These are phyloP conservation scores for Acanthurus lineatus DNA, from an alignment of 2,797 vertebrate genomes.

Conservation along the genomic window DNA sequence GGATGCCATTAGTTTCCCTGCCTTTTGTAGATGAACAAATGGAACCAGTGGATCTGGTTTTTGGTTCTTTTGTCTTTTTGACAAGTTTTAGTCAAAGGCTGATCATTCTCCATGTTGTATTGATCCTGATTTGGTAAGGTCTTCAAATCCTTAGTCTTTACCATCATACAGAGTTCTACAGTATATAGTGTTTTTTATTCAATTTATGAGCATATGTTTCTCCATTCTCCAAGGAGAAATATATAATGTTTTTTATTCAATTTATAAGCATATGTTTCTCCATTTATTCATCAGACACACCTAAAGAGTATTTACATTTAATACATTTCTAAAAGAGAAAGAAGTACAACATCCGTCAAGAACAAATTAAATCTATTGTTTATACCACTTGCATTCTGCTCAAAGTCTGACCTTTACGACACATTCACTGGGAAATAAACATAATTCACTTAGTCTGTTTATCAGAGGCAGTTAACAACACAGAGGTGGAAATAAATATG, in stretches of 20 bases:
- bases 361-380: constrained; percentile 54
- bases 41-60: not conserved
- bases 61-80: constrained; percentile 1
- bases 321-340: constrained; percentile 17
- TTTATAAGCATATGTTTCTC: not conserved
- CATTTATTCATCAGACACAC: constrained; percentile 3
- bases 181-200: not conserved
- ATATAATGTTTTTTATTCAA: not conserved
- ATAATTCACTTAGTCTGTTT: constrained; percentile 50
- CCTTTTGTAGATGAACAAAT: constrained; percentile 19
- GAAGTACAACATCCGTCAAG: constrained; percentile 30
- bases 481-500: constrained; percentile 52
- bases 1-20: not conserved
- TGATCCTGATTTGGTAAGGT: not conserved
- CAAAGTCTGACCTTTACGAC: constrained; percentile 64
- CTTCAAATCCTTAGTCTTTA: not conserved
- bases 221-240: too few relatives aligned
- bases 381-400: constrained; percentile 41
- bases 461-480: constrained; percentile 55
- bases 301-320: constrained; percentile 21
- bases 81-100: not conserved
- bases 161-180: not conserved
- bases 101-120: not conserved
- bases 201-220: not conserved
- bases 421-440: constrained; percentile 54